Conservation (phyloP, 2,797 vertebrate species). For the Alosa sapidissima region DNA sequence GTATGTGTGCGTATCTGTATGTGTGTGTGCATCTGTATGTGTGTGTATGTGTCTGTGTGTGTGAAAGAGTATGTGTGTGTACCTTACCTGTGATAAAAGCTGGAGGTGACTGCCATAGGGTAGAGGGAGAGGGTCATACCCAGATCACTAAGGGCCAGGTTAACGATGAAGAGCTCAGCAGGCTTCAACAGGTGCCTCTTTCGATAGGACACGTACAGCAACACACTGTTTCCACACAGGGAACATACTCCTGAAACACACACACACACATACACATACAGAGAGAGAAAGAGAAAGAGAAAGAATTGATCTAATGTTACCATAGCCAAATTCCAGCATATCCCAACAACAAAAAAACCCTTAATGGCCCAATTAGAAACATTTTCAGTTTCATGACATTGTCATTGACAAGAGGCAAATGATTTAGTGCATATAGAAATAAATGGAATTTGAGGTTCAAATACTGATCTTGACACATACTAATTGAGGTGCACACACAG, state of each 20-base stretch:
- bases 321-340: too few relatives aligned
- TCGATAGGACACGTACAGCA: conserved; percentile 78
- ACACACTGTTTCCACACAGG: conserved; percentile 73
- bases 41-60: conserved; percentile 12
- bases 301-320: too few relatives aligned
- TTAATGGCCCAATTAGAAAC: too few relatives aligned
- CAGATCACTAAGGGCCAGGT: conserved; percentile 81
- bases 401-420: neutral
- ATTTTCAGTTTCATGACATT: too few relatives aligned
- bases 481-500: neutral
- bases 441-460: neutral
- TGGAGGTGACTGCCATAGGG: conserved; percentile 79
- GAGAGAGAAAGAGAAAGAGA: too few relatives aligned
- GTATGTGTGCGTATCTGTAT: neutral
- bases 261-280: conserved; percentile 33
- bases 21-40: conserved; percentile 13
- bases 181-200: conserved; percentile 79
- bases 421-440: neutral
- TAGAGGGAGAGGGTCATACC: conserved; percentile 80
- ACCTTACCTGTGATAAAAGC: conserved; percentile 79
- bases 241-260: conserved; percentile 69
- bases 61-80: neutral
- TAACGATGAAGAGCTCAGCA: conserved; percentile 80
- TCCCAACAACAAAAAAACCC: neutral
- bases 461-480: neutral